Evolutionary conservation across 2,888 invertebrate genomes (phyloP).

Genomic region (Andrena dorsata): DNA sequence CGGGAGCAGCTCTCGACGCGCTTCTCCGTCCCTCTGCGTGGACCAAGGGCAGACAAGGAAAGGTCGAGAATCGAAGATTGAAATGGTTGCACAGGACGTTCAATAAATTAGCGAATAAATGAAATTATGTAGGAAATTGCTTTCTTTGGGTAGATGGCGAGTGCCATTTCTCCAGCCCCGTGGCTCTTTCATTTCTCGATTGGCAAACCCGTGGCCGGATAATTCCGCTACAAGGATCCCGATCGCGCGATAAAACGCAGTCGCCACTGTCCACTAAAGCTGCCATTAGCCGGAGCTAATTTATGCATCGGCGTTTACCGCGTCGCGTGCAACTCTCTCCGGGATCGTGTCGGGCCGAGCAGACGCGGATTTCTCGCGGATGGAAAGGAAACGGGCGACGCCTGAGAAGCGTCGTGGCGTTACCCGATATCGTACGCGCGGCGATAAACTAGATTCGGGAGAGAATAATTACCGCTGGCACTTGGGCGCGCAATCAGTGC

Average conservation of each 20-base stretch:
- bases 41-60: neutral
- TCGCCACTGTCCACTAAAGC: neutral
- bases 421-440: conserved; percentile 10
- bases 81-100: too few relatives aligned
- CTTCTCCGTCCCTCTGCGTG: neutral
- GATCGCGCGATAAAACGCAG: conserved; percentile 26
- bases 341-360: neutral
- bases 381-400: neutral
- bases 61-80: too few relatives aligned
- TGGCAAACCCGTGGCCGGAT: neutral
- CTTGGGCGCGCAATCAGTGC: conserved; percentile 53
- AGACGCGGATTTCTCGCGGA: conserved; percentile 4
- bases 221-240: conserved; percentile 11
- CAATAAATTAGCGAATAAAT: too few relatives aligned
- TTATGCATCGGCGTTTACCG: conserved; percentile 9
- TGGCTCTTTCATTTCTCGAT: conserved; percentile 28
- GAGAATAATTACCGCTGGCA: conserved; percentile 57
- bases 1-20: too few relatives aligned
- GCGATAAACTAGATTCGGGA: conserved; percentile 48
- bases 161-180: conserved; percentile 3
- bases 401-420: conserved; percentile 2
- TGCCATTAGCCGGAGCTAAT: conserved; percentile 26
- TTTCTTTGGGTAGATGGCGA: conserved; percentile 69
- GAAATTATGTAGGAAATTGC: too few relatives aligned
- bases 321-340: conserved; percentile 14